Base-by-base conservation (phyloP, 2,888 invertebrate species). In the Trissonchulus sp. region DNA sequence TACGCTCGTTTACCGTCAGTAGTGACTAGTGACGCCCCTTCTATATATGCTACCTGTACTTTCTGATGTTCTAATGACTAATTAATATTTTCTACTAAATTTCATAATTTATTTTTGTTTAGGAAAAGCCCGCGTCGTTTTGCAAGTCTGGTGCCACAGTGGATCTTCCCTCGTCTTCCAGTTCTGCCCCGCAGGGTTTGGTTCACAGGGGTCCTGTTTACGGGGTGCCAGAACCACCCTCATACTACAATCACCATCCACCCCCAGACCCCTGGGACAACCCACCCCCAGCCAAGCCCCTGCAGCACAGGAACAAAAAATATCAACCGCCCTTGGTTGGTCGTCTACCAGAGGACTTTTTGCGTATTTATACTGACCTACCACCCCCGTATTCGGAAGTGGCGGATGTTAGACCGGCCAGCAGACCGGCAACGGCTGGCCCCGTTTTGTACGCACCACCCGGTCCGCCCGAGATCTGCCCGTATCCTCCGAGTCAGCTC, bases 281-380 rank as follows among this genome's bases (percentile, higher is more conserved):
- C 68, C 68, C 31, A 65, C 71, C n/a, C 23, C 37, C 36, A 36
- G 30, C 37, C 33, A 36, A 3, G 18, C 38, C 28, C 60, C 74
- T 34, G 0, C 72, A 30, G 35, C 36, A 48, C 8, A 8, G 23
- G 48, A 23, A 48, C 8, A 8, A 48, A 23, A 8, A 90, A 83
- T 93, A 92, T 93, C 90, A 90, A 77, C 93, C 93, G 23, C 90
- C 91, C 63, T 87, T 93, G 85, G 83, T 93, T 65, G 90, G 92
- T 0, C 90, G 90, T 0, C 85, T 93, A 74, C 93, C 93, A 0
- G 89, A 90, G 62, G 90, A 90, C 84, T 93, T 93, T 85, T 88
- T 93, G 62, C 89, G 93, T n/a, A 18, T 75, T 2, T 2, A 72
- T 15, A 28, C 23, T 2, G 30, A 28, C 28, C 33, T 33, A 23